These are phyloP conservation scores for Rhadina sibilatrix DNA, from an alignment of 2,113 vertebrate genomes.

Conservation along the genomic window DNA sequence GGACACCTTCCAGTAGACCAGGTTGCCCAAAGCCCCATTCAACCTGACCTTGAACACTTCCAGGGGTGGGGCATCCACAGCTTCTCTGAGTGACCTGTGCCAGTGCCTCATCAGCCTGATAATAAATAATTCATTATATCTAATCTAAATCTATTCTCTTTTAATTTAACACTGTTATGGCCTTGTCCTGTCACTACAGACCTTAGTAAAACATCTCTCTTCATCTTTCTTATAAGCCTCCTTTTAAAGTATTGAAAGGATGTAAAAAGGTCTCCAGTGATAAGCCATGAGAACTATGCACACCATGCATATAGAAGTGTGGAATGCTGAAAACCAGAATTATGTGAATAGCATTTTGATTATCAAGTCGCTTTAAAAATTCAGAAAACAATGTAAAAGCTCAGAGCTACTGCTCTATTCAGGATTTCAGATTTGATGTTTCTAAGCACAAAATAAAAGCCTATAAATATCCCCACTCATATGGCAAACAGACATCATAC, in stretches of 20 bases:
- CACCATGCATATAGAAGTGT: neutral
- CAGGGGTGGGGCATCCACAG: neutral
- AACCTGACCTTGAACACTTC: neutral
- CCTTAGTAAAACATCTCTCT: neutral
- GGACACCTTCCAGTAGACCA: neutral
- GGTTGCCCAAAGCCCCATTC: neutral
- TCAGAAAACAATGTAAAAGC: neutral
- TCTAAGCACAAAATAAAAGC: neutral
- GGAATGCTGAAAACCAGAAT: neutral
- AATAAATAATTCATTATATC: neutral
- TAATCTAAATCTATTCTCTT: neutral
- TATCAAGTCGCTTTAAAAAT: neutral
- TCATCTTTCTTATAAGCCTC: neutral
- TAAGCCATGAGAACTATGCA: neutral
- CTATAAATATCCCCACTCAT: neutral
- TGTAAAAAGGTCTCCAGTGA: neutral
- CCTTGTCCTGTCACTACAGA: neutral
- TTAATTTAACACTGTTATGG: rapidly evolving
- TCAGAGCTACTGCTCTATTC: neutral
- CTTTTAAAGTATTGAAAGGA: neutral
- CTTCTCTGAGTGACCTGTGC: neutral
- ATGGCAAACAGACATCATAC: neutral
- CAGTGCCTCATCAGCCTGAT: neutral
- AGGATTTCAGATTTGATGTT: neutral
- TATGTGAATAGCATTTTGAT: neutral